Evolutionary conservation across 2,797 vertebrate genomes (phyloP).

Genomic region (Bovichtus variegatus): DNA sequence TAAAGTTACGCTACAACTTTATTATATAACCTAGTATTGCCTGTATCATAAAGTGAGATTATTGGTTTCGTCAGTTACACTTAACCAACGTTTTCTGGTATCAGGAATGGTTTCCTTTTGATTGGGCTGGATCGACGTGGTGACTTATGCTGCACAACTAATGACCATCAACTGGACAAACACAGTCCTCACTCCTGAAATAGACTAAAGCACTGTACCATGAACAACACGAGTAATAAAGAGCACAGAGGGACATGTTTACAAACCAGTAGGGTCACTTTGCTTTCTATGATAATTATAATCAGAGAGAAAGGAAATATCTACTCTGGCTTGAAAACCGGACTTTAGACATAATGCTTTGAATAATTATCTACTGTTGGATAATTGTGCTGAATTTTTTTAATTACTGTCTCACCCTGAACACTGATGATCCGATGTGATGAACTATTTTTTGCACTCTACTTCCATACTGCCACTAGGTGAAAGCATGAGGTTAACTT

Average conservation of each 20-base stretch:
- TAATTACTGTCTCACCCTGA: neutral
- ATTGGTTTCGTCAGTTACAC: neutral
- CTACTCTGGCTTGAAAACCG: neutral
- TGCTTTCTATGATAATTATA: too few species aligned
- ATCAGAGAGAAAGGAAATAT: neutral
- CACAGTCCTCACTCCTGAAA: neutral
- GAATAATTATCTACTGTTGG: neutral
- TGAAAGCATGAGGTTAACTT: too few species aligned
- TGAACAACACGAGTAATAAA: neutral
- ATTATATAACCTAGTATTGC: neutral
- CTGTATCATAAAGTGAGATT: constrained; percentile 27
- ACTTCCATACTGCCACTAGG: too few species aligned
- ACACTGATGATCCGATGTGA: neutral
- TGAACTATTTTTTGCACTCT: neutral
- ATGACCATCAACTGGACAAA: neutral
- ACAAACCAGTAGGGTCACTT: too few species aligned
- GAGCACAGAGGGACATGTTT: neutral
- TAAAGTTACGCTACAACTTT: neutral
- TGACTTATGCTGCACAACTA: neutral
- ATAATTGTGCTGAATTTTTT: neutral
- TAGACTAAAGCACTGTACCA: neutral
- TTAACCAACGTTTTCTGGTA: too few species aligned
- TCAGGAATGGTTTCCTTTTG: neutral
- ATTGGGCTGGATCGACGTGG: too few species aligned
- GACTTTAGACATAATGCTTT: neutral